Percentiles rank a stretch among this genome's conserved stretches.
Evolutionary conservation across 2,113 vertebrate genomes (phyloP).

Genomic region (Polypterus senegalus): DNA sequence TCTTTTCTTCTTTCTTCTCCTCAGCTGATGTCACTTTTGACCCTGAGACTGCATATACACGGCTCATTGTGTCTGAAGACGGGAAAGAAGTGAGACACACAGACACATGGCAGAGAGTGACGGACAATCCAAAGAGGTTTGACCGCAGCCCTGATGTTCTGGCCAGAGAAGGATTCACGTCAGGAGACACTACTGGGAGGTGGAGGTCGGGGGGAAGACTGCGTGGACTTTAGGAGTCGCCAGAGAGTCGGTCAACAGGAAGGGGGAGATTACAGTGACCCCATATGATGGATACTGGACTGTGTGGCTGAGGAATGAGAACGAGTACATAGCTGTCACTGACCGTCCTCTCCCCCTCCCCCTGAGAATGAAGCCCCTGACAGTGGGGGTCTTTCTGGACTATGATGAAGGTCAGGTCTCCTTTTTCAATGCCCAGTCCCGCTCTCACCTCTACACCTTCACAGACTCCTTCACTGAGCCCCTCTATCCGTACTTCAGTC

Average conservation of each 20-base stretch:
- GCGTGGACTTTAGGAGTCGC: constrained; percentile 19
- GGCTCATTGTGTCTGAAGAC: constrained; percentile 15
- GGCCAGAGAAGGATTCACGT: constrained; percentile 15
- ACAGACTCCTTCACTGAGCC: constrained; percentile 37
- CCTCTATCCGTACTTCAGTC: constrained; percentile 60
- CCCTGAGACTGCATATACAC: constrained; percentile 13
- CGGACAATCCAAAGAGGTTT: constrained; percentile 11
- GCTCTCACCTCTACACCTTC: constrained; percentile 34
- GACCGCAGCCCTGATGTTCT: constrained; percentile 1
- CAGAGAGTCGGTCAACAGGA: constrained; percentile 16
- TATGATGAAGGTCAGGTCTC: constrained; percentile 41
- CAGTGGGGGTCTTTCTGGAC: constrained; percentile 38
- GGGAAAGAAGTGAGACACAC: constrained; percentile 9
- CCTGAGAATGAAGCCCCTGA: constrained; percentile 5
- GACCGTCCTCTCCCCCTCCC: background rate
- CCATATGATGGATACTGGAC: constrained; percentile 21
- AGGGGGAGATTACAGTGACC: constrained; percentile 7
- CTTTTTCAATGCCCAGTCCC: constrained; percentile 39
- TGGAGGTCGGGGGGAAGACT: constrained; percentile 14
- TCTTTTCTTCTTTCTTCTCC: too few relatives aligned
- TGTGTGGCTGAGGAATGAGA: background rate
- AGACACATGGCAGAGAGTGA: constrained; percentile 6
- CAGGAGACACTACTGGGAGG: constrained; percentile 22
- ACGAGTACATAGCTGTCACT: constrained; percentile 15
- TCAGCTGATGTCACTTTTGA: too few relatives aligned